Conservation (phyloP, 2,797 vertebrate species). For the Amphiprion clarkii region DNA sequence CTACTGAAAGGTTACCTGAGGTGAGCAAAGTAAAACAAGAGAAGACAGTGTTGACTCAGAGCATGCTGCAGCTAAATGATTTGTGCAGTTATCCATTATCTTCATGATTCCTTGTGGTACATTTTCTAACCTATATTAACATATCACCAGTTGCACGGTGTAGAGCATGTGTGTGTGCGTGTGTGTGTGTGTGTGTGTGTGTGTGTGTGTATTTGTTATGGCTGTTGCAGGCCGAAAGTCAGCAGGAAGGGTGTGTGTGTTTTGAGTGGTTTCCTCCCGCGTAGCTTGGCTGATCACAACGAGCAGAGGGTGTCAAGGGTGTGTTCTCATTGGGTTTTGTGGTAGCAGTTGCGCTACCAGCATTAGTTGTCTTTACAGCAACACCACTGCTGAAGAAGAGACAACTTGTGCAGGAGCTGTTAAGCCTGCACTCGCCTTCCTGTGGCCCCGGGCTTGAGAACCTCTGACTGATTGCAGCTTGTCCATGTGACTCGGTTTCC, state of each 20-base stretch:
- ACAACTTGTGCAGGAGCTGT: constrained; percentile 25
- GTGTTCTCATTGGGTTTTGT: constrained; percentile 74
- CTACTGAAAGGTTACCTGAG: too few relatives aligned
- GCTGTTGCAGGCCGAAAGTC: constrained; percentile 63
- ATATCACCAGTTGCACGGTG: background rate
- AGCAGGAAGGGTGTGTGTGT: constrained; percentile 86
- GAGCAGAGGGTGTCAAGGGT: constrained; percentile 74
- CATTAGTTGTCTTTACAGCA: constrained; percentile 12
- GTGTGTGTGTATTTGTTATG: constrained; percentile 12
- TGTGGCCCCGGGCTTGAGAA: constrained; percentile 68
- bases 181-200: background rate
- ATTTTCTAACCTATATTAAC: background rate
- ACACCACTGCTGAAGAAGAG: background rate
- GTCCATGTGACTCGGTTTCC: constrained; percentile 89
- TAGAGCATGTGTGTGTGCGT: background rate
- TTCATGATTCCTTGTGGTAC: background rate
- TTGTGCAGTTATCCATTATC: too few relatives aligned
- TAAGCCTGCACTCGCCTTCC: constrained; percentile 63
- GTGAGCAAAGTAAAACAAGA: too few relatives aligned
- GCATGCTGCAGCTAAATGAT: too few relatives aligned
- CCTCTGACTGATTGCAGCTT: constrained; percentile 76
- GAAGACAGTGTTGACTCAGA: too few relatives aligned
- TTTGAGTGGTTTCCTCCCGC: constrained; percentile 84
- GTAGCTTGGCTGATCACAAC: constrained; percentile 76
- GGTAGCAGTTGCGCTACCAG: constrained; percentile 59